Evolutionary conservation across 2,888 invertebrate genomes (phyloP), one percentile per base, ranked within the genome.

Genomic region (Anodontia alba): DNA sequence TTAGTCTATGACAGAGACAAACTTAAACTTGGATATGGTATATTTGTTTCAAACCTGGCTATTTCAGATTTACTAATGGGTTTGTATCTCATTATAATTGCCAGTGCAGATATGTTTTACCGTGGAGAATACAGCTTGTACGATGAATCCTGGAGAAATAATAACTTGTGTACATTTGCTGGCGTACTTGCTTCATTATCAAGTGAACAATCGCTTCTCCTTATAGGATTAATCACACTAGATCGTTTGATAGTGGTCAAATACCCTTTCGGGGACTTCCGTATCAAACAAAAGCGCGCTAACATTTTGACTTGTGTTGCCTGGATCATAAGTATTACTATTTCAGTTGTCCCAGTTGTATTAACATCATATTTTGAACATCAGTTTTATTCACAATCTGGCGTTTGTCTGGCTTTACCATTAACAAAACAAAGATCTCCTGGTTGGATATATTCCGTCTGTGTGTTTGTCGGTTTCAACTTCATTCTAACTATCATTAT

Each of bases 351-450:
- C n/a, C 94, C 94, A 0, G 75, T 94, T n/a, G 51, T 93, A 7
- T 88, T 91, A 0, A 70, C 83, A 7, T 78, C 84, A 1, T 92
- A 93, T 73, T 93, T 93, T 76, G 15, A 42, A 42, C 8, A 15
- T 7, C 8, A 42, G 15, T 42, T 42, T 42, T 42, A 42, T 42
- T 88, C 92, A 10, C 81, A 91, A 26, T 92, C 92, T 0, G 88
- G 78, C 0, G 92, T 93, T 23, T 94, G 94, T 78, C 76, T 94
- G 29, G 91, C 93, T 0, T 82, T 94, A 26, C 93, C 93, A 36
- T 89, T 94, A 7, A 92, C 93, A 29, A 89, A 88, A 42, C 91
- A 91, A 46, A 83, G 88, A 23, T 90, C n/a, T n/a, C n/a, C n/a
- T n/a, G n/a, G n/a, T n/a, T n/a, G n/a, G n/a, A n/a, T n/a, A n/a